Conservation (phyloP, 1,140 invertebrate genomes). For the Zaprionus vittiger region DNA sequence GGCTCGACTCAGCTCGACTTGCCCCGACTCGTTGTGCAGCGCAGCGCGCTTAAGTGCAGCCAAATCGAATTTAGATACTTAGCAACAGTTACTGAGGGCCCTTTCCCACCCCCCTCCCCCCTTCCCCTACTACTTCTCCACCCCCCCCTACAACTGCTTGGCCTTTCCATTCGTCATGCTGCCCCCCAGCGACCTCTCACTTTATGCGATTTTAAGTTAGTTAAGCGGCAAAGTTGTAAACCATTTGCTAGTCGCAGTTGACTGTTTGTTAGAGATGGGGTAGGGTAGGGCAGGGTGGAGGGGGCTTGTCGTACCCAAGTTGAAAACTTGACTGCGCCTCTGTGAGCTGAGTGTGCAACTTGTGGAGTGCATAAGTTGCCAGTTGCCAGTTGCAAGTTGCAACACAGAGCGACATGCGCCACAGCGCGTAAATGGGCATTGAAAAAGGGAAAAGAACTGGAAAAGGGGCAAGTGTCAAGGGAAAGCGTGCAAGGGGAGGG, state of each 20-base stretch:
- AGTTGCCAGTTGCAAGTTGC: not conserved
- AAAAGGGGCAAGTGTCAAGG: not conserved
- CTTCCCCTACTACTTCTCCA: not conserved
- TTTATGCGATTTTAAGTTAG: constrained; percentile 67
- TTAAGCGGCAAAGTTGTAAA: constrained; percentile 72
- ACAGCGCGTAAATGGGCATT: constrained; percentile 19
- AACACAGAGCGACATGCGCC: constrained; percentile 21
- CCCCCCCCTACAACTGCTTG: not conserved
- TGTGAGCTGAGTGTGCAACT: constrained; percentile 51
- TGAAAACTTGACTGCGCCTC: constrained; percentile 36
- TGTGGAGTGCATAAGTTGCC: constrained; percentile 69
- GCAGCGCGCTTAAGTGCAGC: constrained; percentile 59
- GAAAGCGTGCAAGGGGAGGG: constrained; percentile 6
- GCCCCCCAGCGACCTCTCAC: constrained; percentile 45
- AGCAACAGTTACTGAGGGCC: constrained; percentile 46
- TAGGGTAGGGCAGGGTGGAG: not conserved
- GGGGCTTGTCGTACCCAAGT: constrained; percentile 22
- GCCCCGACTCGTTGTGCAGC: constrained; percentile 33
- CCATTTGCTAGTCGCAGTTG: constrained; percentile 55
- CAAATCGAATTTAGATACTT: constrained; percentile 75
- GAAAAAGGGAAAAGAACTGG: constrained; percentile 17
- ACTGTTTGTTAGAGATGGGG: constrained; percentile 14
- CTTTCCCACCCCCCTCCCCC: not conserved
- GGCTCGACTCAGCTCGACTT: constrained; percentile 8
- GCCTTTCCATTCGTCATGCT: not conserved